A percentile compares a stretch with the other conserved stretches of the same genome.
These are phyloP conservation scores for Drosophila dunni DNA, from an alignment of 1,140 invertebrate species.

Conservation along the genomic window DNA sequence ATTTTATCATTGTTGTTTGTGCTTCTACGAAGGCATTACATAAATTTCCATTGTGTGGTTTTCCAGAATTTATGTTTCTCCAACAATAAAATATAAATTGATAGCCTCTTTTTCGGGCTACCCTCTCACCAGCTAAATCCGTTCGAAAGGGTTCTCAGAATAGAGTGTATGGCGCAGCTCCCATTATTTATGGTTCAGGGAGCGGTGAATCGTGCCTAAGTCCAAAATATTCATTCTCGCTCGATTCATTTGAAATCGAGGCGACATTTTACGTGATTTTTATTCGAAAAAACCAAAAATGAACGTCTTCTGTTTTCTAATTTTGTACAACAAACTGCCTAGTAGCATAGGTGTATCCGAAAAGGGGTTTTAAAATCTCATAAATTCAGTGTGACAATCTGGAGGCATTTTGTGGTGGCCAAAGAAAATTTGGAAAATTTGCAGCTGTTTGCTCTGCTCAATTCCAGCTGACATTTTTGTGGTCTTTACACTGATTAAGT, in stretches of 20 bases:
- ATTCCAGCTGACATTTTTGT: slow-evolving; percentile 38
- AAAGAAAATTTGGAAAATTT: slow-evolving; percentile 56
- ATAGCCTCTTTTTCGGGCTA: slow-evolving; percentile 37
- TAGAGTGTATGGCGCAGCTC: slow-evolving; percentile 47
- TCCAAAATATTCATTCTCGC: slow-evolving; percentile 59
- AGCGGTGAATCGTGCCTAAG: slow-evolving; percentile 69
- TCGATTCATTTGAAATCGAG: slow-evolving; percentile 75
- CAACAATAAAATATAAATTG: slow-evolving; percentile 71
- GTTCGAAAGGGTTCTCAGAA: slow-evolving; percentile 67
- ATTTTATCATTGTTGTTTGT: slow-evolving; percentile 27
- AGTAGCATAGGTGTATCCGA: slow-evolving; percentile 32
- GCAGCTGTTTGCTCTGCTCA: slow-evolving; percentile 61
- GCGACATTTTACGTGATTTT: slow-evolving; percentile 80
- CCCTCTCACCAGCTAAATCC: background rate
- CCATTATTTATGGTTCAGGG: slow-evolving; percentile 69
- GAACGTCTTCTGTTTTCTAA: slow-evolving; percentile 53
- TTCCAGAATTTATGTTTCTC: slow-evolving; percentile 63
- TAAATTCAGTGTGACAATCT: slow-evolving; percentile 57
- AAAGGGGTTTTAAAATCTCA: slow-evolving; percentile 73
- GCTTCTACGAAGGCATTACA: slow-evolving; percentile 76
- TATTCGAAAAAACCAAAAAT: slow-evolving; percentile 59
- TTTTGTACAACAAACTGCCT: slow-evolving; percentile 51
- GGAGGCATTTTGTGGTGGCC: slow-evolving; percentile 61
- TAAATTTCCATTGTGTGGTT: slow-evolving; percentile 74
- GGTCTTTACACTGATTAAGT: slow-evolving; percentile 39